These are phyloP conservation scores for Papilio aristodemus DNA, from an alignment of 1,140 invertebrate species.

Conservation along the genomic window DNA sequence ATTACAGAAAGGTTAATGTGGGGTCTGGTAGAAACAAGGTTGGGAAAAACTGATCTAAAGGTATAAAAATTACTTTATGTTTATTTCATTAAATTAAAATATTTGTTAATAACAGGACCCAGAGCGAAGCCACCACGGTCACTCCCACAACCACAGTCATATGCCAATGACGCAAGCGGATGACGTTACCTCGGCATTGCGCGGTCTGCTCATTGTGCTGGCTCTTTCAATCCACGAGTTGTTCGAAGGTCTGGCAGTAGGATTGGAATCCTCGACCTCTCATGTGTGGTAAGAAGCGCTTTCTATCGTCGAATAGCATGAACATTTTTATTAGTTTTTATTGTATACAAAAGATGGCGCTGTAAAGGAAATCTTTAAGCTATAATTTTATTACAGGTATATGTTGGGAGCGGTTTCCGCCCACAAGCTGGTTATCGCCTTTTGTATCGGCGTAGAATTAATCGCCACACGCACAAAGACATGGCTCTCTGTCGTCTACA, in stretches of 20 bases:
- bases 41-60: too few species aligned
- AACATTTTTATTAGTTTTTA: constrained; percentile 23
- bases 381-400: constrained; percentile 75
- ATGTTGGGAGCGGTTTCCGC: constrained; percentile 92
- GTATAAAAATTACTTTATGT: neutral
- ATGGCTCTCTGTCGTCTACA: constrained; percentile 84
- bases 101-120: constrained; percentile 49
- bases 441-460: constrained; percentile 91
- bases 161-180: constrained; percentile 77
- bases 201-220: constrained; percentile 89
- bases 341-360: constrained; percentile 39
- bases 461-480: constrained; percentile 84
- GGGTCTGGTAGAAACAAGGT: too few species aligned
- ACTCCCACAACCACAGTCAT: constrained; percentile 78
- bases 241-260: constrained; percentile 95
- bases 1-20: too few species aligned
- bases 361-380: neutral
- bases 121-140: constrained; percentile 70
- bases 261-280: constrained; percentile 85
- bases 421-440: constrained; percentile 94
- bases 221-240: constrained; percentile 94
- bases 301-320: constrained; percentile 26
- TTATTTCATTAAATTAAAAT: constrained; percentile 9
- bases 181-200: constrained; percentile 84
- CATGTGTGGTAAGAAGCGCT: constrained; percentile 84